Base-by-base conservation (phyloP, 2,113 vertebrate species). In the Takifugu bimaculatus region DNA sequence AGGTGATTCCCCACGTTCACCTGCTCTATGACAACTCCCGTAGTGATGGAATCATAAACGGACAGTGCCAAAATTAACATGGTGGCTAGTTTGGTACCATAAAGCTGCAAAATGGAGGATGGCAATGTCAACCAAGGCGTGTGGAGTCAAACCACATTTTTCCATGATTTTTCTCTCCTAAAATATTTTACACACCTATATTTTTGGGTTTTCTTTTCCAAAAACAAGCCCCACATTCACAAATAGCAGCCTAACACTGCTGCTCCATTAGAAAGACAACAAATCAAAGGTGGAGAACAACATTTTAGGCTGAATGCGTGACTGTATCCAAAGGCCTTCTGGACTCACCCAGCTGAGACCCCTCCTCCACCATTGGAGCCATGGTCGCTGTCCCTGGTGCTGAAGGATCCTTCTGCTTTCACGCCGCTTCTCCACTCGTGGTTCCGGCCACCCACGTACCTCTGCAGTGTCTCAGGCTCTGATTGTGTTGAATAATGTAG, bases 321-420 rank as follows among this genome's bases (percentile, higher is more conserved):
- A 39, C 1, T 2, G 35, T 11, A 11, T 3, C 1, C 7, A 39
- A 39, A n/a, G 20, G 48, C 0, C 6, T 7, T 3, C 7, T 25
- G 48, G 52, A 72, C 95, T 95, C 88, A 98, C 96, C 94, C 63
- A 94, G 90, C 88, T 94, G 91, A 70, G 92, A 91, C 55, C 86
- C 77, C 57, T 90, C 91, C 78, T 80, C 83, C 26, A 87, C 48
- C 66, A 93, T 88, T 43, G 95, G 96, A 90, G 95, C 94, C 96
- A 98, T 98, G 85, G 75, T 83, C 58, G 73, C 87, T 93, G 86
- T 89, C 94, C 92, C 47, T 86, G 90, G 93, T 89, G 66, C 94
- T 93, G 94, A 91, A 88, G 60, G 27, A 14, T 68, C 58, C 54
- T 9, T 56, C 60, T 42, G 65, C 53, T 50, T 54, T 67, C 61